Evolutionary conservation across 2,888 invertebrate genomes (phyloP).

Genomic region (Lasioglossum pauxillum): DNA sequence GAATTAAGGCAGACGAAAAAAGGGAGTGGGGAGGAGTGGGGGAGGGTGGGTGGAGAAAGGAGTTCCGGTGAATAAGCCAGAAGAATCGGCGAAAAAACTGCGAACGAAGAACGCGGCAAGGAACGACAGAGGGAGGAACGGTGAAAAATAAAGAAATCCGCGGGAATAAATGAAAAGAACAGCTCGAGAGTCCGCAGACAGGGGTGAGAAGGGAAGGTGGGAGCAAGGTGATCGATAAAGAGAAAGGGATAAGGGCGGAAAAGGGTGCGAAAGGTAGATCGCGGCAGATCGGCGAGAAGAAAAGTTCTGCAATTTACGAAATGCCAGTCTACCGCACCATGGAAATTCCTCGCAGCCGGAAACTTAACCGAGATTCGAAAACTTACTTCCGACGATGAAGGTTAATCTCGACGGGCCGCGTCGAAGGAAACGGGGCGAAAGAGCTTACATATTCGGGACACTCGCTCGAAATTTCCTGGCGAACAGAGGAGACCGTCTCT

Average conservation of each 20-base stretch:
- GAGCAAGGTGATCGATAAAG: slow-evolving; percentile 26
- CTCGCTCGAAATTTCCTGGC: slow-evolving; percentile 55
- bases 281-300: slow-evolving; percentile 58
- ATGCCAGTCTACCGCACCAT: slow-evolving; percentile 64
- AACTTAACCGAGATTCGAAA: slow-evolving; percentile 70
- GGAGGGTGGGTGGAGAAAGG: neutral
- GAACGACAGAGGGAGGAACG: slow-evolving; percentile 30
- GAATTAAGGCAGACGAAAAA: neutral
- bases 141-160: slow-evolving; percentile 3
- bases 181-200: neutral
- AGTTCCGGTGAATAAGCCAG: slow-evolving; percentile 6
- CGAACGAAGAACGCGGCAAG: neutral
- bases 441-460: slow-evolving; percentile 64
- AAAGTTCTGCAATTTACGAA: slow-evolving; percentile 72
- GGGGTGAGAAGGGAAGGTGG: neutral
- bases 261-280: slow-evolving; percentile 30
- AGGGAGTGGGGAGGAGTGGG: neutral
- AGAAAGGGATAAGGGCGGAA: slow-evolving; percentile 6
- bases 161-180: slow-evolving; percentile 43
- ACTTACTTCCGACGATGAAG: slow-evolving; percentile 70
- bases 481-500: slow-evolving; percentile 18
- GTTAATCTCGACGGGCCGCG: slow-evolving; percentile 62
- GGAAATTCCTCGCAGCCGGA: slow-evolving; percentile 66
- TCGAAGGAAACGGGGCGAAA: slow-evolving; percentile 50
- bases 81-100: neutral